Base-by-base conservation (phyloP, 2,113 vertebrate species). In the Nycticebus coucang region DNA sequence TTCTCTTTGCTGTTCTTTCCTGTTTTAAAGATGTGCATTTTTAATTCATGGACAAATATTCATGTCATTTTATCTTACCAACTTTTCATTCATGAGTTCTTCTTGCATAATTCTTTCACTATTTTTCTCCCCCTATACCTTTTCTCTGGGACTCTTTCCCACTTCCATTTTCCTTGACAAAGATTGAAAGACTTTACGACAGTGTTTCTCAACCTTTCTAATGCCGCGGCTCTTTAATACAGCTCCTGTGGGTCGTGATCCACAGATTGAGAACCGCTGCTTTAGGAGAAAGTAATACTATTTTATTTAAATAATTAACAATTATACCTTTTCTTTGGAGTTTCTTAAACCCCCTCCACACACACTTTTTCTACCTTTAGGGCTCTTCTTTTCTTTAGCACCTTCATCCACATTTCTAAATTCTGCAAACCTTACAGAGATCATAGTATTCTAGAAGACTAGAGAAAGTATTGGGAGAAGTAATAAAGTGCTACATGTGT, bases 1-100 rank as follows among this genome's bases (percentile, higher is more conserved):
- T 95, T 95, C 12, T 77, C 24, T 95, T 95, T 86, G 41, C 17
- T 80, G 17, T 89, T 35, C 69, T 97, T 66, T 78, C 71, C 50
- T 69, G 62, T 87, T 94, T 86, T 95, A 94, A 22, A 91, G 37
- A 33, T 50, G 4, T 4, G 14, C 24, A 24, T 74, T 97, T 92
- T 92, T 69, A 80, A 95, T 75, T 93, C 17, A 21, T 69, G 71
- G 37, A 17, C 74, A 87, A 89, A 89, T 35, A 87, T 79, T 78
- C 94, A 13, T 82, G 0, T 77, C 21, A 75, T 80, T 88, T 91
- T 95, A 88, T 80, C 33, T 71, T 7, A 86, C 41, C 35, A 90
- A 45, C n/a, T 91, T 93, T 86, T 89, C 41, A 91, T 82, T 94
- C 72, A 59, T 64, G 19, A 57, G 91, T 74, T 87, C 35, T 69